phyloP scores from a whole-genome alignment of 2,888 invertebrate genomes.

The Tenthredo amoena region DNA sequence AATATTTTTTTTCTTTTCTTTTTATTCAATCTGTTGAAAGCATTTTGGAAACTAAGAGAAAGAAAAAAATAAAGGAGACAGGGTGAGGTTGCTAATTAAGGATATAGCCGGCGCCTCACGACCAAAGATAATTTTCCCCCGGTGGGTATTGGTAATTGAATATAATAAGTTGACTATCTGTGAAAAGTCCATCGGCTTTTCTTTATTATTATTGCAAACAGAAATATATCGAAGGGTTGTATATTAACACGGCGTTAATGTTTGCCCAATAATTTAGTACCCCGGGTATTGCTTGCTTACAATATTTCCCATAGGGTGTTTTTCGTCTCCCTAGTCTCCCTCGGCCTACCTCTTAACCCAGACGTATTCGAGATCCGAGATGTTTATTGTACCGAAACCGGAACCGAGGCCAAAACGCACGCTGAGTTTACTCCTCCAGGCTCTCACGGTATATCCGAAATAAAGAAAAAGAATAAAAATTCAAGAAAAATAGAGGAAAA shows the following conservation, averaged over 20 bases:
- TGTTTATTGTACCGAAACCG: conserved; percentile 46
- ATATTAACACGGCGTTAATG: conserved; percentile 44
- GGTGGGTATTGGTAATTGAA: conserved; percentile 40
- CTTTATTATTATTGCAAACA: conserved; percentile 47
- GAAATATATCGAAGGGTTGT: conserved; percentile 39
- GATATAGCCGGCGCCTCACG: conserved; percentile 72
- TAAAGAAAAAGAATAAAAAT: background rate
- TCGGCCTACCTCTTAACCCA: background rate
- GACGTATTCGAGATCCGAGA: conserved; percentile 21
- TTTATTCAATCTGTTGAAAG: background rate
- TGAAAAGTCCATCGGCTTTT: conserved; percentile 40
- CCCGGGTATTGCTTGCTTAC: conserved; percentile 55
- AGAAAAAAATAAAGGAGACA: background rate
- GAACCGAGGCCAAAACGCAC: background rate
- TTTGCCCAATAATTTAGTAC: conserved; percentile 53
- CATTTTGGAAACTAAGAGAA: background rate
- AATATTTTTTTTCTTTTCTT: background rate
- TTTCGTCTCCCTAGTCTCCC: background rate
- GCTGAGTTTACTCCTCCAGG: background rate
- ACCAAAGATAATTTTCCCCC: background rate
- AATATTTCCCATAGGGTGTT: conserved; percentile 52
- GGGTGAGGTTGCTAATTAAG: conserved; percentile 70
- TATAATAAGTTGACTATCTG: conserved; percentile 58
- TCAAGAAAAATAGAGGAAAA: background rate
- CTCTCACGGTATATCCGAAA: background rate